Evolutionary conservation across 2,888 invertebrate species (phyloP).

Genomic region (Aspidapion aeneum): DNA sequence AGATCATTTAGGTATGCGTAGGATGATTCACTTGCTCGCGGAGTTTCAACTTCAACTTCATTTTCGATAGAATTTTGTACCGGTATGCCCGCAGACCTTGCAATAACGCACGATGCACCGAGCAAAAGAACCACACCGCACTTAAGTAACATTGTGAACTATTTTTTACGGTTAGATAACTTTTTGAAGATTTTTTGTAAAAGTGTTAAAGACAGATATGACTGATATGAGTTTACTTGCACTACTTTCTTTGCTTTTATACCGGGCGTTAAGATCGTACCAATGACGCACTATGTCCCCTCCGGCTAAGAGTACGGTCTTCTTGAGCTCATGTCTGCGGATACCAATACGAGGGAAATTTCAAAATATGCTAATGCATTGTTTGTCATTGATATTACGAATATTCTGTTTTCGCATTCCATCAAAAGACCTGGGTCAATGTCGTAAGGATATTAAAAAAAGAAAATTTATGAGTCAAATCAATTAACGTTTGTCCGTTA

Average conservation of each 20-base stretch:
- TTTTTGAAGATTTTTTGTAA: not conserved
- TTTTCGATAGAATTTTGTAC: constrained; percentile 48
- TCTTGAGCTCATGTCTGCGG: not conserved
- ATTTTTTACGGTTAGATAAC: constrained; percentile 32
- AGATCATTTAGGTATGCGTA: constrained; percentile 60
- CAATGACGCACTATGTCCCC: constrained; percentile 22
- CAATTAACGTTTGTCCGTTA: too few species aligned
- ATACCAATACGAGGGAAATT: not conserved
- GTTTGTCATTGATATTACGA: not conserved
- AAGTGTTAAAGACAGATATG: not conserved
- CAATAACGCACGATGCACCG: constrained; percentile 53
- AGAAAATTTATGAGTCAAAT: too few species aligned
- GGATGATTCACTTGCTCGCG: constrained; percentile 39
- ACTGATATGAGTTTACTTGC: constrained; percentile 47
- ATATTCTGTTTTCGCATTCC: too few species aligned
- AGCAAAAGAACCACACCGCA: constrained; percentile 57
- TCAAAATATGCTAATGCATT: not conserved
- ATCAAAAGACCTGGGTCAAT: too few species aligned
- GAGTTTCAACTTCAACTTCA: constrained; percentile 31
- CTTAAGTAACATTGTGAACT: constrained; percentile 54
- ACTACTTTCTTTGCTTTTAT: constrained; percentile 44
- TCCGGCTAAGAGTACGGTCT: constrained; percentile 12
- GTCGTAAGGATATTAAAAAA: too few species aligned
- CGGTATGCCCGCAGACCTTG: constrained; percentile 50
- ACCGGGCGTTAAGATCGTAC: constrained; percentile 27